These are phyloP conservation scores for Leptinotarsa rubiginosa DNA, from an alignment of 2,888 invertebrate genomes.

Conservation along the genomic window DNA sequence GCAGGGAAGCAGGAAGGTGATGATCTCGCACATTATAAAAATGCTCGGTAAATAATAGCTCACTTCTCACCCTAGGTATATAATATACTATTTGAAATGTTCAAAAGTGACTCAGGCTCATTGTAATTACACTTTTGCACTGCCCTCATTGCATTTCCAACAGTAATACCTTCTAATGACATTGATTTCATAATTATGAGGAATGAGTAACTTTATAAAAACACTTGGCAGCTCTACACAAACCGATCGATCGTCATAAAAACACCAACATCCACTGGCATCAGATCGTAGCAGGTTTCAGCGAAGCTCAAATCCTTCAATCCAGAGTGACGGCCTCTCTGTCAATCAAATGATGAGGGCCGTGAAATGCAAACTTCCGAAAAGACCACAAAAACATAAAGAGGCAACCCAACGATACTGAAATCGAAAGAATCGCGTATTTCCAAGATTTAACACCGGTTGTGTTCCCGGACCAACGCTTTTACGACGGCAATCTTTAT, in stretches of 20 bases:
- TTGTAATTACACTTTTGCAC: too few species aligned
- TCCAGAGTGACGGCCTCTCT: neutral
- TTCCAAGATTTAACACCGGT: constrained; percentile 39
- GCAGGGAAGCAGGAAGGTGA: too few species aligned
- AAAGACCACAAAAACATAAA: constrained; percentile 37
- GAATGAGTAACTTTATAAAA: too few species aligned
- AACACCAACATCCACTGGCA: neutral
- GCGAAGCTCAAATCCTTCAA: neutral
- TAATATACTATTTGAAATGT: too few species aligned
- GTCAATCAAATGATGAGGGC: constrained; percentile 26
- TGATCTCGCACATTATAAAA: too few species aligned
- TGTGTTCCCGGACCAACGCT: constrained; percentile 33
- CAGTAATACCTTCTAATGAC: too few species aligned
- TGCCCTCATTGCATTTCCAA: too few species aligned
- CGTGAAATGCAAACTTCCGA: constrained; percentile 29
- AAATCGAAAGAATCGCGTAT: constrained; percentile 39
- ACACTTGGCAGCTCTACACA: neutral
- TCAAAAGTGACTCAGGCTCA: too few species aligned
- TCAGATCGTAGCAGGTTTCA: neutral
- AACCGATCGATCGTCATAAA: neutral
- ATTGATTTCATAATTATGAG: too few species aligned
- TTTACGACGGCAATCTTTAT: constrained; percentile 41
- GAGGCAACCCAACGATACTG: constrained; percentile 30
- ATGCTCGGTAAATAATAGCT: too few species aligned
- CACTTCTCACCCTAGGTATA: too few species aligned